phyloP scores from a whole-genome alignment of 2,888 invertebrate genomes.

The Luffia ferchaultella region DNA sequence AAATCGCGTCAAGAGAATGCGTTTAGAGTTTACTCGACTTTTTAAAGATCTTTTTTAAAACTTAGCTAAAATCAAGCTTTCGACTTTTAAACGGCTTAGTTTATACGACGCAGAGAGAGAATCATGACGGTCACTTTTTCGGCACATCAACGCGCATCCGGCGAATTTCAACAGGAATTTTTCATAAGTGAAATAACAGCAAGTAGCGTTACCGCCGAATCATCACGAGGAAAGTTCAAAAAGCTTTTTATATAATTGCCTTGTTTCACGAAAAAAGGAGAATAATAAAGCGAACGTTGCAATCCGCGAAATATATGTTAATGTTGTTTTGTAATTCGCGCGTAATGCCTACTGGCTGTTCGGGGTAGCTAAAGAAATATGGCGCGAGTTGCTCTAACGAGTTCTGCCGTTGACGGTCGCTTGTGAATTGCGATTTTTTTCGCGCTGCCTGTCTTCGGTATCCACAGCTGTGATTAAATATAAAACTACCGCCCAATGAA shows the following conservation, averaged over 20 bases:
- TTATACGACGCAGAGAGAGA: too few relatives aligned
- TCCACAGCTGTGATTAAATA: neutral
- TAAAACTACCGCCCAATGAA: neutral
- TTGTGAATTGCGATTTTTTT: neutral
- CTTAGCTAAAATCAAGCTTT: too few relatives aligned
- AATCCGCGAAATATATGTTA: neutral
- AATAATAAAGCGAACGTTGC: neutral
- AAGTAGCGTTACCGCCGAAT: neutral
- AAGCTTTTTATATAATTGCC: neutral
- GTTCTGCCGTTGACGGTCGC: neutral
- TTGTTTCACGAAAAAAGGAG: neutral
- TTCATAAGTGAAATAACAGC: too few relatives aligned
- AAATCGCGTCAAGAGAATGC: too few relatives aligned
- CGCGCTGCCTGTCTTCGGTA: neutral
- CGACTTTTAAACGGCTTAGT: too few relatives aligned
- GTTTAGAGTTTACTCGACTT: too few relatives aligned
- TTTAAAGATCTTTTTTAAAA: too few relatives aligned
- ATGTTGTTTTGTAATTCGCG: neutral
- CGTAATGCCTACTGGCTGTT: neutral
- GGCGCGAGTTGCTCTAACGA: neutral
- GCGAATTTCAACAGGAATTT: too few relatives aligned
- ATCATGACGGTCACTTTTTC: too few relatives aligned
- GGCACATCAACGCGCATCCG: too few relatives aligned
- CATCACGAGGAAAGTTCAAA: neutral
- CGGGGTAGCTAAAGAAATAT: neutral